These are phyloP conservation scores for Eurosta solidaginis DNA, from an alignment of 1,140 invertebrate species.

Conservation along the genomic window DNA sequence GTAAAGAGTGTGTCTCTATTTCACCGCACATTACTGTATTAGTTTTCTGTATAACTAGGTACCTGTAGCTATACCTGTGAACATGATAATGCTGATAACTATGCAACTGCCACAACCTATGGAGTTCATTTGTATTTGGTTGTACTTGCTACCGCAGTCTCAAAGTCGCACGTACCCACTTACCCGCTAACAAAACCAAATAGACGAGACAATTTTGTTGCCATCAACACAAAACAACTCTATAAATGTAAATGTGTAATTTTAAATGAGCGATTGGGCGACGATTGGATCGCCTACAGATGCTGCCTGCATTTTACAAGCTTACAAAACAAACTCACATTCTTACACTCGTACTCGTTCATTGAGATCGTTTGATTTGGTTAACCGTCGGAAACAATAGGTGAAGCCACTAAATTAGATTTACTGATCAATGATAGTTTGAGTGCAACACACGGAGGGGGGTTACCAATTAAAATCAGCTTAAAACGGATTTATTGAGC, in stretches of 20 bases:
- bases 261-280: background rate
- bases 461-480: slow-evolving; percentile 54
- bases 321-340: background rate
- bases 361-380: background rate
- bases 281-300: background rate
- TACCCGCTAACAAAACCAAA: background rate
- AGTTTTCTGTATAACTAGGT: no score
- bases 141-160: background rate
- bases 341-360: background rate
- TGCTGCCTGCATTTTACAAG: background rate
- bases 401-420: slow-evolving; percentile 47
- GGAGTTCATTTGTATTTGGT: background rate
- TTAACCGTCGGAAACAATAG: background rate
- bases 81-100: background rate
- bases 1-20: no score
- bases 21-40: no score
- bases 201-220: slow-evolving; percentile 11
- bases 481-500: slow-evolving; percentile 45
- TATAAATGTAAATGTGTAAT: slow-evolving; percentile 24
- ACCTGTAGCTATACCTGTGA: background rate
- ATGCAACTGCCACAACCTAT: background rate
- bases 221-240: slow-evolving; percentile 12
- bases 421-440: slow-evolving; percentile 49
- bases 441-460: slow-evolving; percentile 38
- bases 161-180: background rate